phyloP scores from a whole-genome alignment of 2,113 vertebrate genomes.

The Aleadryas rufinucha region DNA sequence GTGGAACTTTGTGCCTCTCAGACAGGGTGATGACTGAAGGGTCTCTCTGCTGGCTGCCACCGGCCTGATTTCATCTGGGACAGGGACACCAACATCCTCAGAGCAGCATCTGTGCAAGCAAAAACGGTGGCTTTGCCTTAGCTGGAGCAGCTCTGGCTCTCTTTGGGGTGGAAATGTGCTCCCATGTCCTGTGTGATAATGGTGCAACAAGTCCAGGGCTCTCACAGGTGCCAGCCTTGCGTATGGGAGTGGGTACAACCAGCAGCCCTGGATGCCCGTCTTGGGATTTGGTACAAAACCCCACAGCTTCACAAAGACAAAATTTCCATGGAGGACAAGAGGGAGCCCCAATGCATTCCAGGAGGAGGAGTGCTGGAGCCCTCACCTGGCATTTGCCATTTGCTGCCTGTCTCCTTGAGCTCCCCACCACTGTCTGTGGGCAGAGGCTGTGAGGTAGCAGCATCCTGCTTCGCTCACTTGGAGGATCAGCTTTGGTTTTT shows the following conservation, averaged over 20 bases:
- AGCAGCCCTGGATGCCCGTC: not conserved
- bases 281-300: not conserved
- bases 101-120: not conserved
- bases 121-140: not conserved
- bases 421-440: not conserved
- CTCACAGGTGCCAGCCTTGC: not conserved
- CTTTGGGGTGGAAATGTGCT: not conserved
- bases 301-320: not conserved
- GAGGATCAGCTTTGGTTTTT: not conserved
- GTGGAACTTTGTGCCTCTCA: slow-evolving; percentile 9
- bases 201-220: not conserved
- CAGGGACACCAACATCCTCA: not conserved
- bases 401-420: not conserved
- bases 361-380: not conserved
- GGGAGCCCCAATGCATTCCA: not conserved
- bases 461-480: not conserved
- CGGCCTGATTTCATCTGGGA: not conserved
- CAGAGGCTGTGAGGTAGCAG: not conserved
- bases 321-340: not conserved
- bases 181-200: fast-evolving
- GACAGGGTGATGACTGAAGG: not conserved
- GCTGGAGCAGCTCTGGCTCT: not conserved
- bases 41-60: not conserved
- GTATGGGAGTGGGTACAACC: fast-evolving
- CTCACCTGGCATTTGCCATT: not conserved